A percentile compares a stretch with the other conserved stretches of the same genome.
These are phyloP conservation scores for Drosophila subquinaria DNA, from an alignment of 2,888 invertebrate genomes.

Conservation along the genomic window DNA sequence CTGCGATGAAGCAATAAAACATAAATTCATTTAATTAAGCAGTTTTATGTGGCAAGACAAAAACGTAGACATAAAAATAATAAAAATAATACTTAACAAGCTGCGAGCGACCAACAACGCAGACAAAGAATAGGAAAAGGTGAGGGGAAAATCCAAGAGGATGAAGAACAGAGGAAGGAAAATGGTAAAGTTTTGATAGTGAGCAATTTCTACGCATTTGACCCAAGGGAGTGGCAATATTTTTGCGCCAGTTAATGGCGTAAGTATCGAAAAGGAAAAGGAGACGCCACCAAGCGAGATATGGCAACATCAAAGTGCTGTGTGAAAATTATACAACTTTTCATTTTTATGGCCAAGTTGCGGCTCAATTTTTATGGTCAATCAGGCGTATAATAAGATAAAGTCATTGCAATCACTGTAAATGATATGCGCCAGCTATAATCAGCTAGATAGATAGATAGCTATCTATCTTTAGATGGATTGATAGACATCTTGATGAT, in stretches of 20 bases:
- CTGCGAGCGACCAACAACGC: conserved; percentile 13
- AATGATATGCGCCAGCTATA: conserved; percentile 27
- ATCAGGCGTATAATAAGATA: conserved; percentile 76
- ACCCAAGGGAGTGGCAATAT: conserved; percentile 68
- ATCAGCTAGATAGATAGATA: conserved; percentile 3
- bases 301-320: conserved; percentile 61
- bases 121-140: not conserved
- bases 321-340: conserved; percentile 69
- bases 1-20: conserved; percentile 66
- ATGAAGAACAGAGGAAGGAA: not conserved
- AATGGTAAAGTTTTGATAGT: conserved; percentile 59
- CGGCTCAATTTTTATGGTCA: conserved; percentile 69
- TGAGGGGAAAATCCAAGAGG: not conserved
- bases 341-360: conserved; percentile 63
- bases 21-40: conserved; percentile 80
- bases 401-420: conserved; percentile 58
- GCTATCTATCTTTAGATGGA: not conserved
- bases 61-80: conserved; percentile 38
- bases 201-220: conserved; percentile 68
- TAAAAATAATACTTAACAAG: conserved; percentile 62
- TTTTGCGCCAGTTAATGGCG: conserved; percentile 60
- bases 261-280: conserved; percentile 19
- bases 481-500: conserved; percentile 16
- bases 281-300: conserved; percentile 7
- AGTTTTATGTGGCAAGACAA: conserved; percentile 61